Percentiles rank a stretch among this genome's conserved stretches.
Evolutionary conservation across 2,113 vertebrate species (phyloP).

Genomic region (Xiphophorus couchianus): DNA sequence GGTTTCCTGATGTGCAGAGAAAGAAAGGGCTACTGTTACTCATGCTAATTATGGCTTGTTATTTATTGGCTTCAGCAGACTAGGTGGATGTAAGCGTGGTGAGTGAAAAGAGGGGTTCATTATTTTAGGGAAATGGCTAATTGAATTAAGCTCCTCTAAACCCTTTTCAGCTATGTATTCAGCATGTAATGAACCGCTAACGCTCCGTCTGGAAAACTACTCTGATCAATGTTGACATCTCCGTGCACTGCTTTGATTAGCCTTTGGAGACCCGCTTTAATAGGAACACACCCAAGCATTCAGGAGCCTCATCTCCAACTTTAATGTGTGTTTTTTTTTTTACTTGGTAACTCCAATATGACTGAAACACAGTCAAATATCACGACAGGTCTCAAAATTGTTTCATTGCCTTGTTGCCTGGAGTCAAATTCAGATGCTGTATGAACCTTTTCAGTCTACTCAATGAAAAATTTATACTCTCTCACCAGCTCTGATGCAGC

Average conservation of each 20-base stretch:
- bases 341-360: constrained; percentile 29
- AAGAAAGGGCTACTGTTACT: constrained; percentile 31
- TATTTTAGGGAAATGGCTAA: constrained; percentile 63
- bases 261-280: constrained; percentile 4
- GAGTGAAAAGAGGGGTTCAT: constrained; percentile 53
- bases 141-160: constrained; percentile 55
- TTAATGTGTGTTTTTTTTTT: constrained; percentile 10
- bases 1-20: constrained; percentile 24
- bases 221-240: constrained; percentile 64
- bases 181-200: constrained; percentile 64
- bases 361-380: constrained; percentile 36
- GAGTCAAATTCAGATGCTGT: constrained; percentile 37
- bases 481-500: constrained; percentile 34
- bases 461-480: constrained; percentile 53
- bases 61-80: constrained; percentile 53
- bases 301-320: constrained; percentile 15
- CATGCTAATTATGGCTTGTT: constrained; percentile 47
- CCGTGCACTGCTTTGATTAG: constrained; percentile 36
- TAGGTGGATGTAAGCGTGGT: constrained; percentile 54
- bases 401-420: constrained; percentile 43
- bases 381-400: constrained; percentile 37
- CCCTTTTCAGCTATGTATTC: constrained; percentile 58
- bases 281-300: constrained; percentile 14
- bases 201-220: constrained; percentile 39
- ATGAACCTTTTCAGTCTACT: constrained; percentile 37